Conservation (phyloP, 1,140 invertebrate species). For the Euura lappo region DNA sequence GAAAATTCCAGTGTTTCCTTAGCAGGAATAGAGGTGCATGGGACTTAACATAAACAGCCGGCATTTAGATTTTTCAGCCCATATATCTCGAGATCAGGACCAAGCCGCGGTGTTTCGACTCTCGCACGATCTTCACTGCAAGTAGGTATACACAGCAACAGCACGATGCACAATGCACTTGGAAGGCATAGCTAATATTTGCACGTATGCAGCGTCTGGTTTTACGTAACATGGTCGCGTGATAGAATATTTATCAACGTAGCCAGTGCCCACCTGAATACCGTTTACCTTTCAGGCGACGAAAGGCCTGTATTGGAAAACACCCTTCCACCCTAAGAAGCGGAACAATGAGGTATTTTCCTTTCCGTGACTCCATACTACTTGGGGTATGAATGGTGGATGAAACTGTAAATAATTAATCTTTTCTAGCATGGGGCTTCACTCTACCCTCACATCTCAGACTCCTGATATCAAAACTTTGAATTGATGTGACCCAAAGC, state of each 20-base stretch:
- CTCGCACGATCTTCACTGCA: background rate
- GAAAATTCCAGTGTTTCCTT: background rate
- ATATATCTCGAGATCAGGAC: constrained; percentile 7
- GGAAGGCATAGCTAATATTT: constrained; percentile 10
- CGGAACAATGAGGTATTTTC: background rate
- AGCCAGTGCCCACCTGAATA: background rate
- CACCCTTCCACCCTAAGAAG: background rate
- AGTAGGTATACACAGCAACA: background rate
- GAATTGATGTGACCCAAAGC: too few species aligned
- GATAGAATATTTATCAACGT: constrained; percentile 15
- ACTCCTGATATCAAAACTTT: too few species aligned
- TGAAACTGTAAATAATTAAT: constrained; percentile 4
- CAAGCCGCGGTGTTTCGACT: background rate
- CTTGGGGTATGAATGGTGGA: background rate
- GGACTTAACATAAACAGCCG: background rate
- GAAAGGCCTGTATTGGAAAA: background rate
- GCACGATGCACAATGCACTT: background rate
- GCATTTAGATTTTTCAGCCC: constrained; percentile 7
- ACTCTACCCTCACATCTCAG: too few species aligned
- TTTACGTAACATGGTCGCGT: constrained; percentile 9
- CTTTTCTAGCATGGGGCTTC: constrained; percentile 5
- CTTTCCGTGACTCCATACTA: background rate
- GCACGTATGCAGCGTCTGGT: constrained; percentile 10
- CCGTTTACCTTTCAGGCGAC: background rate
- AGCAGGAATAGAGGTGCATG: background rate